These are phyloP conservation scores for Zaprionus lachaisei DNA, from an alignment of 1,140 invertebrate genomes.

Conservation along the genomic window DNA sequence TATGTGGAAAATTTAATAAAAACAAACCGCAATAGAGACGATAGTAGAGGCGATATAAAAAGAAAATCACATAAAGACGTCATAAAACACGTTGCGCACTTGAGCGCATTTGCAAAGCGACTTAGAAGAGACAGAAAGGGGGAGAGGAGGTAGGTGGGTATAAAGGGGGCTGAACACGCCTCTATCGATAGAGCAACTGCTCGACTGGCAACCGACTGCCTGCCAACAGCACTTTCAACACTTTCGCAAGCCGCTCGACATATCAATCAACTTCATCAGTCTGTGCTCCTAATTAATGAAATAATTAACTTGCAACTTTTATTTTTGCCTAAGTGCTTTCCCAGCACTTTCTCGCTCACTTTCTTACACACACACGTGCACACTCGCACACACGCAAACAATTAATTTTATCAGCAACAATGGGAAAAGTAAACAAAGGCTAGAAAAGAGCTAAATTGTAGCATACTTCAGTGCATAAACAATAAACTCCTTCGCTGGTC, in stretches of 20 bases:
- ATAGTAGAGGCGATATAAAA: constrained; percentile 41
- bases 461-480: constrained; percentile 30
- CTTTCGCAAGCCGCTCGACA: constrained; percentile 29
- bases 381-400: constrained; percentile 48
- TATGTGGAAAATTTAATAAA: constrained; percentile 67
- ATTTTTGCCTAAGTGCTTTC: constrained; percentile 61
- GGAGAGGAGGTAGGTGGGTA: not conserved
- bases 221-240: constrained; percentile 43
- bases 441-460: constrained; percentile 34
- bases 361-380: constrained; percentile 27
- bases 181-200: not conserved
- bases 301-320: constrained; percentile 71
- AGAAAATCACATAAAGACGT: constrained; percentile 65
- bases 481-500: constrained; percentile 27
- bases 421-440: constrained; percentile 29
- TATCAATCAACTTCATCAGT: constrained; percentile 61
- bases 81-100: constrained; percentile 64
- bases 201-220: not conserved
- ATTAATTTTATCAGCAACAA: constrained; percentile 62
- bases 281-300: constrained; percentile 60
- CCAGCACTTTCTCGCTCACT: constrained; percentile 46
- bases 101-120: constrained; percentile 48
- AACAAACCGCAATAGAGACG: constrained; percentile 58
- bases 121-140: not conserved
- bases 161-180: not conserved